A percentile compares a stretch with the other conserved stretches of the same genome.
Conservation (phyloP, 1,140 invertebrate genomes). For the Leptonema lineaticorne region DNA sequence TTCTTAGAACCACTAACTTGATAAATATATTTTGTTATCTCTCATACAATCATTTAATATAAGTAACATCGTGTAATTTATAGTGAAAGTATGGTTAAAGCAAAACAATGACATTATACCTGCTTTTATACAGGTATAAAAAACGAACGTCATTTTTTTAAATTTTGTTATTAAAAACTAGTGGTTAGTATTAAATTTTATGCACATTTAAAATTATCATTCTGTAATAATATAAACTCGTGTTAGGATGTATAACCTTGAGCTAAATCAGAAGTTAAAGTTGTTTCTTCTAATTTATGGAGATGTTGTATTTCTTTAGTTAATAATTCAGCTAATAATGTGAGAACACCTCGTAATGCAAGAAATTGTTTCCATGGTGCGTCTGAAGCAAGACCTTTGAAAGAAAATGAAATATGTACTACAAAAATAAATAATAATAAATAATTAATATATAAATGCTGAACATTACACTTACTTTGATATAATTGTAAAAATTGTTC, state of each 20-base stretch:
- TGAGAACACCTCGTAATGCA: slow-evolving; percentile 81
- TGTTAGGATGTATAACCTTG: slow-evolving; percentile 76
- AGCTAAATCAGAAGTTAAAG: slow-evolving; percentile 89
- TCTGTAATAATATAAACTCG: slow-evolving; percentile 27
- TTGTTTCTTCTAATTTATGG: slow-evolving; percentile 84
- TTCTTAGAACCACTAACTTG: no score
- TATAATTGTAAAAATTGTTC: slow-evolving; percentile 89
- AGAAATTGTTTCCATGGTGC: slow-evolving; percentile 92
- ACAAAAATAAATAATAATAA: not conserved
- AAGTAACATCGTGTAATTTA: no score
- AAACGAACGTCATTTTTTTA: not conserved
- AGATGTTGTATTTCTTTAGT: slow-evolving; percentile 85
- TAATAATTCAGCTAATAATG: slow-evolving; percentile 81
- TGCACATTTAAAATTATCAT: no score
- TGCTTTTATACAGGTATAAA: no score
- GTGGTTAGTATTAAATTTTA: no score
- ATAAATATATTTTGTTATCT: no score
- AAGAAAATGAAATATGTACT: not conserved
- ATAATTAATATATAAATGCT: not conserved
- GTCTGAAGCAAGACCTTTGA: slow-evolving; percentile 69
- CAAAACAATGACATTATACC: no score
- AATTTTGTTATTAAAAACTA: not conserved
- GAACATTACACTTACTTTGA: slow-evolving; percentile 59
- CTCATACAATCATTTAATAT: no score
- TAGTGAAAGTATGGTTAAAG: no score